Base-by-base conservation (phyloP, 2,797 vertebrate genomes). In the Thunnus albacares region DNA sequence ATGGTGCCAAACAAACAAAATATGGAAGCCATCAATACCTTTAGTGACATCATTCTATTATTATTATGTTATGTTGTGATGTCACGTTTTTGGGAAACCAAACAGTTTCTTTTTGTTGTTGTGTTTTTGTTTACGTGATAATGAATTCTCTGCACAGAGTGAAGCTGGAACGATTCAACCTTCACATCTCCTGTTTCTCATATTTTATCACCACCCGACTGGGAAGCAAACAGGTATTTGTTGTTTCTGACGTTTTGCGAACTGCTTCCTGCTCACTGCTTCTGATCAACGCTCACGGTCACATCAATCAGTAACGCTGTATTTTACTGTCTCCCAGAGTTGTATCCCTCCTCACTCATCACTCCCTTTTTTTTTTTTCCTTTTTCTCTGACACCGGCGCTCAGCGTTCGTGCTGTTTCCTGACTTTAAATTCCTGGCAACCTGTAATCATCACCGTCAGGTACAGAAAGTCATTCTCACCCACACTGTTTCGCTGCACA, bases 381-480 rank as follows among this genome's bases (percentile, higher is more conserved):
- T 41, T 64, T 41, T 7, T 53, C 69, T 56, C 5, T 14, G 20
- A 43, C 17, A 38, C 53, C 12, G 24, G 11, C 26, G 1, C 52
- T 73, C 47, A 5, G 8, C 26, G 0, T 26, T 70, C 57, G 6
- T 17, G 15, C 41, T 79, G 71, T 64, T 81, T 67, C 33, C 28
- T 59, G 47, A 75, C 71, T 89, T 76, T 59, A 74, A 59, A 63
- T 71, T 81, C 71, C 65, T 78, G 80, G 68, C 76, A 78, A 70
- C 82, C 86, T 81, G 75, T 65, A 87, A 90, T 92, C 87, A 84
- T 89, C 82, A 3, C 82, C 45, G 75, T 82, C 79, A 76, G 76
- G 10, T 73, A 41, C 75, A 71, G 75, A 71, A 65, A 67, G 68
- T 69, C 77, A 69, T 76, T 76, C 77, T 64, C 61, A 70, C 53